Evolutionary conservation across 2,888 invertebrate genomes (phyloP).

Genomic region (Drosophila parthenogenetica): DNA sequence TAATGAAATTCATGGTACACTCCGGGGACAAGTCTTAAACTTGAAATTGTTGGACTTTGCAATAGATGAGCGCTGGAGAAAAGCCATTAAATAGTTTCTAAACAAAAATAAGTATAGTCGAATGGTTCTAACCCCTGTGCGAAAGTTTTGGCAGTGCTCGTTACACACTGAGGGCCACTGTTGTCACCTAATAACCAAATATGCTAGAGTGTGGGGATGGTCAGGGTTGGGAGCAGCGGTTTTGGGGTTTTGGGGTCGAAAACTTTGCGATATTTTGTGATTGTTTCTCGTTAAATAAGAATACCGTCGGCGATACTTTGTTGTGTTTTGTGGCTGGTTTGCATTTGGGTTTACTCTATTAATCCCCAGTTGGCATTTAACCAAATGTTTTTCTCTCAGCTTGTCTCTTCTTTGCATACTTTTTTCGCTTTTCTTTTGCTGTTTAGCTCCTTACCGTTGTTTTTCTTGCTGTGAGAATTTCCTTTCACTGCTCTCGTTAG

Average conservation of each 20-base stretch:
- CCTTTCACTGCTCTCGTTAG: constrained; percentile 18
- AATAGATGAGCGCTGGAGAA: constrained; percentile 45
- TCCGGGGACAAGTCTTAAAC: constrained; percentile 55
- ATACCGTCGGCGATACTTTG: constrained; percentile 41
- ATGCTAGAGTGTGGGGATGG: background rate
- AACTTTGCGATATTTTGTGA: constrained; percentile 67
- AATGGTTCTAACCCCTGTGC: constrained; percentile 18
- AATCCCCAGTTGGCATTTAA: constrained; percentile 67
- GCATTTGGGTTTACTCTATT: constrained; percentile 54
- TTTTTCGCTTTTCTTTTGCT: constrained; percentile 18
- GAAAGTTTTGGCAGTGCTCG: constrained; percentile 28
- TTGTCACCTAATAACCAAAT: constrained; percentile 56
- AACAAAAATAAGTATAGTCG: constrained; percentile 54
- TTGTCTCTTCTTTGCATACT: constrained; percentile 36
- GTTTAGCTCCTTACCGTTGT: background rate
- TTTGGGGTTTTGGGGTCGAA: background rate
- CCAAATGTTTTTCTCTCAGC: constrained; percentile 44
- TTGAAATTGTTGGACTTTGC: constrained; percentile 40
- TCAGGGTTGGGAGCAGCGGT: background rate
- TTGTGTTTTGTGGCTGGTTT: constrained; percentile 45
- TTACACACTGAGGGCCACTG: constrained; percentile 25
- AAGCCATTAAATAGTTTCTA: constrained; percentile 64
- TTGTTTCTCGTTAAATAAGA: constrained; percentile 70
- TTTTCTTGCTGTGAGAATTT: background rate
- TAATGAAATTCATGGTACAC: constrained; percentile 63